A percentile compares a stretch with the other conserved stretches of the same genome.
Evolutionary conservation across 1,140 invertebrate species (phyloP).

Genomic region (Macrocentrus cingulum): DNA sequence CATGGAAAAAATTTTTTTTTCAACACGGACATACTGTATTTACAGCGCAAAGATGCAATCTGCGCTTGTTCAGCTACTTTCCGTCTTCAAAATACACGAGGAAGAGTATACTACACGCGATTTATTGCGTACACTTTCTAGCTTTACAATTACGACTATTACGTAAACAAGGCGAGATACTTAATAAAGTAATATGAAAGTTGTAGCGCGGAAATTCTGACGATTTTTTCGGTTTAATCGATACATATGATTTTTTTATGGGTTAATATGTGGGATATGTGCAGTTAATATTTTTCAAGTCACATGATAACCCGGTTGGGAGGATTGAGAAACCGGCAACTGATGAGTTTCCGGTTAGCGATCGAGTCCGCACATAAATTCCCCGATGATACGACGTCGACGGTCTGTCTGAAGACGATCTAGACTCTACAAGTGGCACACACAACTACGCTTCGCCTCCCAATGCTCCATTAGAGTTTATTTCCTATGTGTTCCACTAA

Average conservation of each 20-base stretch:
- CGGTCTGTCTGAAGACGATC: background rate
- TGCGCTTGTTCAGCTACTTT: background rate
- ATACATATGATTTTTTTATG: background rate
- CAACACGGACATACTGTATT: no score
- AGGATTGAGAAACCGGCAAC: slow-evolving; percentile 21
- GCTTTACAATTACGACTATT: slow-evolving; percentile 29
- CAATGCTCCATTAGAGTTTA: slow-evolving; percentile 20
- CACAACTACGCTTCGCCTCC: background rate
- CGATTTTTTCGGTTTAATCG: background rate
- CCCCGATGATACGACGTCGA: slow-evolving; percentile 15
- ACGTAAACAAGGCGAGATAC: slow-evolving; percentile 21
- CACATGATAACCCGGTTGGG: slow-evolving; percentile 14
- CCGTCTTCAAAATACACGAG: slow-evolving; percentile 7
- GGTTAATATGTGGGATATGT: background rate
- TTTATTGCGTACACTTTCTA: slow-evolving; percentile 30
- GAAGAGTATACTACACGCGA: slow-evolving; percentile 23
- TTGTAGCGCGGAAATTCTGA: slow-evolving; percentile 3
- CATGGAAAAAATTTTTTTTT: no score
- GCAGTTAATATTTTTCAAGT: background rate
- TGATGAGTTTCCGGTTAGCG: slow-evolving; percentile 25
- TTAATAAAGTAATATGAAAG: slow-evolving; percentile 18
- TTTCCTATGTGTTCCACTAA: slow-evolving; percentile 5
- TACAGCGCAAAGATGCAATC: background rate
- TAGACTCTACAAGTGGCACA: slow-evolving; percentile 13
- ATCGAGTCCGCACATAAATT: slow-evolving; percentile 24